A percentile compares a stretch with the other conserved stretches of the same genome.
phyloP scores from a whole-genome alignment of 1,140 invertebrate species.

The Epicauta chinensis region DNA sequence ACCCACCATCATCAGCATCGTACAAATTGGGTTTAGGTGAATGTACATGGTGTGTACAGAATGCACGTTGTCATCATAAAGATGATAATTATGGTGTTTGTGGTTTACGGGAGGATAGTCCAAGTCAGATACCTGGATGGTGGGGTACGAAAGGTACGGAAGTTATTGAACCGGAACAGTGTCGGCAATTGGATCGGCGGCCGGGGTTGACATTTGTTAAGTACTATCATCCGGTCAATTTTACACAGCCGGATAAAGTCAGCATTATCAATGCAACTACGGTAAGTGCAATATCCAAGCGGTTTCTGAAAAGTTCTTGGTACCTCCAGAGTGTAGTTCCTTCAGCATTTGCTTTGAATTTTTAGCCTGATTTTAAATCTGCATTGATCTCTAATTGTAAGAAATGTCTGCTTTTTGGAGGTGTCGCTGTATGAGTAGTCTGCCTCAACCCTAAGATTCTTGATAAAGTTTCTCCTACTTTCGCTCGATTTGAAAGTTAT shows the following conservation, averaged over 20 bases:
- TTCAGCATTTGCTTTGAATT: too few relatives aligned
- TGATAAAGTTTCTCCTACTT: too few relatives aligned
- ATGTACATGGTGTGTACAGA: conserved; percentile 91
- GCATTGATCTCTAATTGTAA: too few relatives aligned
- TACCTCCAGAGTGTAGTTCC: too few relatives aligned
- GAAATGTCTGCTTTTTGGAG: too few relatives aligned
- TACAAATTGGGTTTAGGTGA: conserved; percentile 67
- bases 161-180: conserved; percentile 68
- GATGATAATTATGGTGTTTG: conserved; percentile 80
- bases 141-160: conserved; percentile 81
- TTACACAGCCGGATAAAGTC: conserved; percentile 77
- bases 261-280: conserved; percentile 78
- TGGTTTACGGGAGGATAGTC: conserved; percentile 65
- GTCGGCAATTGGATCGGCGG: conserved; percentile 69
- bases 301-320: too few relatives aligned
- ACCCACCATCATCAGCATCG: conserved; percentile 63
- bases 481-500: too few relatives aligned
- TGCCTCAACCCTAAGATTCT: too few relatives aligned
- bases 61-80: conserved; percentile 80
- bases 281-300: too few relatives aligned
- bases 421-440: too few relatives aligned
- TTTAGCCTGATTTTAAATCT: too few relatives aligned
- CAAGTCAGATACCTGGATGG: conserved; percentile 75
- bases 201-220: conserved; percentile 85
- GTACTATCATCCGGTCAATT: conserved; percentile 80